A percentile compares a stretch with the other conserved stretches of the same genome.
phyloP scores from a whole-genome alignment of 35 echinoderm and acorn worm genomes.

The Heliocidaris erythrogramma region DNA sequence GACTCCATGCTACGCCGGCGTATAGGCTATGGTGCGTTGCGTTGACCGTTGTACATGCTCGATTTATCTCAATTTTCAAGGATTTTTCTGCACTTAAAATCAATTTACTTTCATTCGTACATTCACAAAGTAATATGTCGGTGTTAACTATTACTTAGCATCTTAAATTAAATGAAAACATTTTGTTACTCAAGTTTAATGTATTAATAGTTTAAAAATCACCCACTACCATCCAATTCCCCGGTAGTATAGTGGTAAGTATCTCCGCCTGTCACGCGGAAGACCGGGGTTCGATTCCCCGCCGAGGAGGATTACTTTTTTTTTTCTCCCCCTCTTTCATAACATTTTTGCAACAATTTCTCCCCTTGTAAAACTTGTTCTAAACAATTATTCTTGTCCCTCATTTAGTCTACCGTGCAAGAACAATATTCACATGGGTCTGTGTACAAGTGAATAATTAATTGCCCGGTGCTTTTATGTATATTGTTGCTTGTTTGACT shows the following conservation, averaged over 20 bases:
- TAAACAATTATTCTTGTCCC: too few species aligned
- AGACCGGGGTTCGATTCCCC: slow-evolving; percentile 99
- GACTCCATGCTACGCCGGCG: not conserved
- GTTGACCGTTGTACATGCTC: too few species aligned
- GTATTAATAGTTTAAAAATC: not conserved
- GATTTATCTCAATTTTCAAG: not conserved
- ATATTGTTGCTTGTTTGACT: too few species aligned
- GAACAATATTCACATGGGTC: too few species aligned
- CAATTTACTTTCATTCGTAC: not conserved
- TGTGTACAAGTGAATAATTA: too few species aligned
- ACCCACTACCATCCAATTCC: slow-evolving; percentile 4
- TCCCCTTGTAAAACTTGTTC: too few species aligned
- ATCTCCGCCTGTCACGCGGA: slow-evolving; percentile 99
- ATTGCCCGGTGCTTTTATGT: too few species aligned
- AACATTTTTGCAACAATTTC: not conserved
- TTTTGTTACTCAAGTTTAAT: not conserved
- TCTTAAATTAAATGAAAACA: not conserved
- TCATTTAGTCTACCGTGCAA: too few species aligned
- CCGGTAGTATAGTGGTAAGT: slow-evolving; percentile 98
- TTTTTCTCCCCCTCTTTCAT: not conserved
- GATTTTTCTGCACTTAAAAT: not conserved
- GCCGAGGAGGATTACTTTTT: slow-evolving; percentile 74
- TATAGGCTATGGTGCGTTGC: too few species aligned
- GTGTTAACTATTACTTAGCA: not conserved
- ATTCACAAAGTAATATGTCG: not conserved